These are phyloP conservation scores for Pachyuromys duprasi DNA, from an alignment of 2,797 vertebrate species.

Conservation along the genomic window DNA sequence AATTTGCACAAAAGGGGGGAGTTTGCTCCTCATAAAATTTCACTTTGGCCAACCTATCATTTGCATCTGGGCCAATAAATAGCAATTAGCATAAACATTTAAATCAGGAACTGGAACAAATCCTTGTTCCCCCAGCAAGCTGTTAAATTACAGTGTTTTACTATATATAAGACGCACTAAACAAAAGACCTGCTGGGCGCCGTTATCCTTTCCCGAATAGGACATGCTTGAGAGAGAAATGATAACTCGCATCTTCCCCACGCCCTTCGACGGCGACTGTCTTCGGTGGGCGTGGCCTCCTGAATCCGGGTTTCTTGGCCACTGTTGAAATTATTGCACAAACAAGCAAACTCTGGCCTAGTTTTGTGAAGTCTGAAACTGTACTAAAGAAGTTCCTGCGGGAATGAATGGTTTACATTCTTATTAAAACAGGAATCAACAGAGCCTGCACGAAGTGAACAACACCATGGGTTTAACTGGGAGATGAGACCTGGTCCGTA, in stretches of 20 bases:
- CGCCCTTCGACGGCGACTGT: background rate
- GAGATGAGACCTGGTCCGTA: too few species aligned
- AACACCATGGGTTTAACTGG: background rate
- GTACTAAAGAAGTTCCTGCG: background rate
- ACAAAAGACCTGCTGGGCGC: conserved; percentile 87
- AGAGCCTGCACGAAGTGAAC: background rate
- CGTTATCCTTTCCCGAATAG: conserved; percentile 86
- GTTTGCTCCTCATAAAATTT: conserved; percentile 99
- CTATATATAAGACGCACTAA: conserved; percentile 88
- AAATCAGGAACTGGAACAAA: conserved; percentile 99
- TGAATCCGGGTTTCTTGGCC: background rate
- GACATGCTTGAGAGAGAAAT: conserved; percentile 83
- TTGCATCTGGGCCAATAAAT: conserved; percentile 99
- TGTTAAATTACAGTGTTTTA: conserved; percentile 95
- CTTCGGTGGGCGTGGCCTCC: background rate
- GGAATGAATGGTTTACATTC: background rate
- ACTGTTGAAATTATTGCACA: background rate
- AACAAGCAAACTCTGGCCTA: background rate
- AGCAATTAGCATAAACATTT: conserved; percentile 99
- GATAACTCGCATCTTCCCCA: conserved; percentile 31
- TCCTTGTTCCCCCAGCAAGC: conserved; percentile 98
- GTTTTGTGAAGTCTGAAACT: background rate
- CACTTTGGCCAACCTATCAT: conserved; percentile 99
- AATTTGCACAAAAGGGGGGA: conserved; percentile 99
- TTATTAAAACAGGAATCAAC: background rate